A percentile compares a stretch with the other conserved stretches of the same genome.
phyloP scores from a whole-genome alignment of 1,140 invertebrate species.

The Cyclina sinensis region DNA sequence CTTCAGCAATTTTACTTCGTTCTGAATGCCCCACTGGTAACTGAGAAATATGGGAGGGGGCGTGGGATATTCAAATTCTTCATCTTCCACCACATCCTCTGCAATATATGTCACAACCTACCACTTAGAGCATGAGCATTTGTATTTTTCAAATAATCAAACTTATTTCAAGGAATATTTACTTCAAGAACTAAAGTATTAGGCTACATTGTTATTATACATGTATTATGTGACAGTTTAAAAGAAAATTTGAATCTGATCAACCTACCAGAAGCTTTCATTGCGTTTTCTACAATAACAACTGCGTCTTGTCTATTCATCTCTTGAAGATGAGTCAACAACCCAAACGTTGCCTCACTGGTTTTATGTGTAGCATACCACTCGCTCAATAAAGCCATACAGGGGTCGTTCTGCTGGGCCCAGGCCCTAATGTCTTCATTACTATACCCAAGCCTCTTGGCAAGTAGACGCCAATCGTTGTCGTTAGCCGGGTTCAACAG shows the following conservation, averaged over 20 bases:
- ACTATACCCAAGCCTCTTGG: constrained; percentile 81
- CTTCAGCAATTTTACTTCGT: constrained; percentile 81
- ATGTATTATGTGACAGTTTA: too few relatives aligned
- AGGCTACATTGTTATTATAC: too few relatives aligned
- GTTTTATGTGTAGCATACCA: constrained; percentile 84
- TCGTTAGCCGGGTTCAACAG: constrained; percentile 74
- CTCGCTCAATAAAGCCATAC: constrained; percentile 83
- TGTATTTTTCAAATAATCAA: too few relatives aligned
- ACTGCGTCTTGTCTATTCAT: constrained; percentile 81
- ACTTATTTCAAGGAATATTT: too few relatives aligned
- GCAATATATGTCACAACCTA: too few relatives aligned
- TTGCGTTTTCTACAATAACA: constrained; percentile 81
- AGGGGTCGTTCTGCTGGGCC: constrained; percentile 81
- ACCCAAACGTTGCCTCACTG: constrained; percentile 79
- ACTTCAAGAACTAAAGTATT: too few relatives aligned
- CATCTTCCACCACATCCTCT: constrained; percentile 82
- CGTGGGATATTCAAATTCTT: constrained; percentile 77
- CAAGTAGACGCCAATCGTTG: constrained; percentile 82
- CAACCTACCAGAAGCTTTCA: constrained; percentile 79
- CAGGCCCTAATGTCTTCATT: constrained; percentile 81
- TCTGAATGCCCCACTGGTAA: constrained; percentile 84
- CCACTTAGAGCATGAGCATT: too few relatives aligned
- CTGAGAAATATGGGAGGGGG: constrained; percentile 85
- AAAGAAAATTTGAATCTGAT: neutral
- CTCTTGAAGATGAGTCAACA: constrained; percentile 79